Base-by-base conservation (phyloP, 2,888 invertebrate genomes). In the Phlogophora meticulosa region DNA sequence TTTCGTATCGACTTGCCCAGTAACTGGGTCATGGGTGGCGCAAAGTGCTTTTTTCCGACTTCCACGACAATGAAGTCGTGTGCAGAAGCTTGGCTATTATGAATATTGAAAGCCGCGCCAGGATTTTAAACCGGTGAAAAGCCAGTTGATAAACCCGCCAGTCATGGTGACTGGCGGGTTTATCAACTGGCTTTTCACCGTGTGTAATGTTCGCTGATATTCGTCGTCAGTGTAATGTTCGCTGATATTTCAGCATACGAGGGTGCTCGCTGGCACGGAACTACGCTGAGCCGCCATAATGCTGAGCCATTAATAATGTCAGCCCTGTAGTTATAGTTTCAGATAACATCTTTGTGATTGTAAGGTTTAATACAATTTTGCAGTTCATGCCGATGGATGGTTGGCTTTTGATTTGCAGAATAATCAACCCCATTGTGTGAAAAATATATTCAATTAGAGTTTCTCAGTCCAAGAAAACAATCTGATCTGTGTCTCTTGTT, bases 181-280 rank as follows among this genome's bases (percentile, higher is more conserved):
- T n/a, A n/a, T n/a, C n/a, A n/a, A n/a, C n/a, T n/a, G n/a, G n/a
- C n/a, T n/a, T n/a, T n/a, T n/a, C n/a, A n/a, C n/a, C n/a, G n/a
- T 55, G 34, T 11, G 13, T 53, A 72, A 73, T 51, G 55, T 59
- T 46, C 62, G 43, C 34, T 76, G 65, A 76, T 70, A 76, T 76
- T 65, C n/a, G n/a, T n/a, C n/a, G 43, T 63, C 63, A 58, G 34
- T 11, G 13, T 53, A 72, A 73, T 51, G 55, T 59, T 46, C 62
- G 43, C 34, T 76, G 65, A 76, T 70, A 76, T 76, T 65, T 75
- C 55, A 58, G 20, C 32, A 51, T 20, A 62, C n/a, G 34, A 56
- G 76, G 76, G 76, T 76, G 61, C 43, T 71, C 65, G 51, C 62
- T 51, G 62, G 63, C 57, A 56, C 63, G 74, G 51, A 62, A 71